These are phyloP conservation scores for Mythimna loreyi DNA, from an alignment of 2,888 invertebrate genomes.

Conservation along the genomic window DNA sequence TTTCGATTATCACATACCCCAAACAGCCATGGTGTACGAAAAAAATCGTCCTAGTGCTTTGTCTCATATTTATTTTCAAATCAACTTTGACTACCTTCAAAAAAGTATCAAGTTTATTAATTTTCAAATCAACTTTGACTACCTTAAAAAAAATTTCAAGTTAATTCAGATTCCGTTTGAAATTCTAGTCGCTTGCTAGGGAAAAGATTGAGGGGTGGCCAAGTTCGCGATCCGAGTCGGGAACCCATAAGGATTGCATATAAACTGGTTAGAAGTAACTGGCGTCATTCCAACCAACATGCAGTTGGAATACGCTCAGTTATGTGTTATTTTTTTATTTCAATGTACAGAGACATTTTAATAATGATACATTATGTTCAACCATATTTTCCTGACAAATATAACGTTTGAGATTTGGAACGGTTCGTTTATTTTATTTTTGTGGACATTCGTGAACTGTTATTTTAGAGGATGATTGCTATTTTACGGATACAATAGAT, in stretches of 20 bases:
- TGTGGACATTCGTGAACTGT: constrained; percentile 5
- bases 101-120: constrained; percentile 27
- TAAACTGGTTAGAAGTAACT: constrained; percentile 65
- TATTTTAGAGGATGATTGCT: constrained; percentile 15
- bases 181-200: constrained; percentile 35
- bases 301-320: constrained; percentile 57
- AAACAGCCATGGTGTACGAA: too few species aligned
- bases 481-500: background rate
- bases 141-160: constrained; percentile 5
- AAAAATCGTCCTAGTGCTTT: too few species aligned
- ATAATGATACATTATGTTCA: constrained; percentile 59
- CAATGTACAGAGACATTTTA: constrained; percentile 62
- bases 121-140: constrained; percentile 20
- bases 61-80: constrained; percentile 4
- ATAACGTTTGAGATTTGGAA: constrained; percentile 31
- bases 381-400: constrained; percentile 47
- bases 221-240: constrained; percentile 44
- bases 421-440: constrained; percentile 36
- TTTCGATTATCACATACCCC: too few species aligned
- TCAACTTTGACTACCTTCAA: background rate
- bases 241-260: constrained; percentile 57
- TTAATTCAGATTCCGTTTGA: constrained; percentile 33
- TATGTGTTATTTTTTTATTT: constrained; percentile 62
- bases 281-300: constrained; percentile 62
- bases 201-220: constrained; percentile 36